Evolutionary conservation across 1,140 invertebrate genomes (phyloP), one percentile per base, ranked within the genome.

Genomic region (Vanessa tameamea): DNA sequence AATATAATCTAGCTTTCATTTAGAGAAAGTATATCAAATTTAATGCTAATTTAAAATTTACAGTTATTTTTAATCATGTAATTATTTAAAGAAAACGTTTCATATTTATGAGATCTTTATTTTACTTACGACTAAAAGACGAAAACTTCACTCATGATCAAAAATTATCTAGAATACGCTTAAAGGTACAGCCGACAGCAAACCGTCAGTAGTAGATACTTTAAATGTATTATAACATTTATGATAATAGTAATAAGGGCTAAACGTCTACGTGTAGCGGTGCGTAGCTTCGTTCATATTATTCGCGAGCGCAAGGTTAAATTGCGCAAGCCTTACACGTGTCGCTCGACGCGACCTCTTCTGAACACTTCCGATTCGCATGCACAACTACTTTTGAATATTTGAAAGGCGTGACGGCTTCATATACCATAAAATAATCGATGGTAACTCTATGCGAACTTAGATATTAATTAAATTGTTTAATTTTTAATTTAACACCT

Each of bases 281-380:
- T 57, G 73, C 51, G 72, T 69, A 74, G 47, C 57, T 63, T 76
- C 23, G 55, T 59, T 59, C 69, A 51, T 67, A 77, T 78, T 87
- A 88, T 90, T 90, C 85, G 88, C 88, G 84, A 88, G 80, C 84
- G 84, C 88, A 90, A 89, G 90, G 90, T 83, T 86, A 79, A 48
- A 75, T 92, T 90, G 84, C 87, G 87, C 88, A 90, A 92, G 83
- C 68, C 71, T 88, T 89, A 90, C 88, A 90, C 88, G 87, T 90
- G 90, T 86, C 84, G 78, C 74, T 68, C 74, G 81, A 75, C 75
- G 61, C 85, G 88, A 87, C 89, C 88, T 90, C 88, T 84, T 81
- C 85, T 72, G 72, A 89, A 82, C 86, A 91, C 89, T 91, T 92
- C 90, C 90, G 90, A 92, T 92, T 90, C 84, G 89, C 88, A 86